Percentiles rank a stretch among this genome's conserved stretches.
Conservation (phyloP, 2,797 vertebrate genomes). For the Nannoperca australis region DNA sequence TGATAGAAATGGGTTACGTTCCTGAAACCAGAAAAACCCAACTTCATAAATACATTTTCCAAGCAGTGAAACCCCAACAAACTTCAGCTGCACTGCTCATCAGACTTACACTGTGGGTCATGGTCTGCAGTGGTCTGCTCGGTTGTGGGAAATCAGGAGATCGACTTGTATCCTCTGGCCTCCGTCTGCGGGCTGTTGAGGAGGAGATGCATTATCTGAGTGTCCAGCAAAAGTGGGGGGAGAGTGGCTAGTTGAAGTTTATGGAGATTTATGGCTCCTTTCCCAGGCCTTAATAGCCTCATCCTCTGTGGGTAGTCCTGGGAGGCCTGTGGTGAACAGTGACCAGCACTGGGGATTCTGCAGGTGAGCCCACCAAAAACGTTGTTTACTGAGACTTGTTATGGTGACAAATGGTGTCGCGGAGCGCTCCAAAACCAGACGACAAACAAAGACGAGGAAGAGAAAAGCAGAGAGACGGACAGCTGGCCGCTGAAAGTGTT, state of each 20-base stretch:
- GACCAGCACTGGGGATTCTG: constrained; percentile 81
- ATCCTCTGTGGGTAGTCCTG: constrained; percentile 83
- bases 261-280: constrained; percentile 89
- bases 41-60: constrained; percentile 16
- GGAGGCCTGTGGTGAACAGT: constrained; percentile 75
- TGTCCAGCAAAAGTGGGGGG: constrained; percentile 77
- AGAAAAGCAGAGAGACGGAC: constrained; percentile 52
- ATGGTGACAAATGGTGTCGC: constrained; percentile 86
- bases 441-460: constrained; percentile 70
- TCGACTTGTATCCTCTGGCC: constrained; percentile 48
- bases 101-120: constrained; percentile 17
- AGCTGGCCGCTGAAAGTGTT: constrained; percentile 68
- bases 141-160: constrained; percentile 46
- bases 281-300: constrained; percentile 84
- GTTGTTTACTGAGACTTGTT: constrained; percentile 83
- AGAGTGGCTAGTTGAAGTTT: constrained; percentile 83
- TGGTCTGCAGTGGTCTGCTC: constrained; percentile 15
- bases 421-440: constrained; percentile 64
- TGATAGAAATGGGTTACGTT: constrained; percentile 8
- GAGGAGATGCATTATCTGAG: constrained; percentile 77
- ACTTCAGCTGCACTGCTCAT: not conserved
- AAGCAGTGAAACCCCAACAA: not conserved
- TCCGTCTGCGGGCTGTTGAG: constrained; percentile 59
- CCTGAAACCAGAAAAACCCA: constrained; percentile 5
- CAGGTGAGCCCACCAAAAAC: constrained; percentile 83